These are phyloP conservation scores for Nasonia giraulti DNA, from an alignment of 1,140 invertebrate genomes.

Conservation along the genomic window DNA sequence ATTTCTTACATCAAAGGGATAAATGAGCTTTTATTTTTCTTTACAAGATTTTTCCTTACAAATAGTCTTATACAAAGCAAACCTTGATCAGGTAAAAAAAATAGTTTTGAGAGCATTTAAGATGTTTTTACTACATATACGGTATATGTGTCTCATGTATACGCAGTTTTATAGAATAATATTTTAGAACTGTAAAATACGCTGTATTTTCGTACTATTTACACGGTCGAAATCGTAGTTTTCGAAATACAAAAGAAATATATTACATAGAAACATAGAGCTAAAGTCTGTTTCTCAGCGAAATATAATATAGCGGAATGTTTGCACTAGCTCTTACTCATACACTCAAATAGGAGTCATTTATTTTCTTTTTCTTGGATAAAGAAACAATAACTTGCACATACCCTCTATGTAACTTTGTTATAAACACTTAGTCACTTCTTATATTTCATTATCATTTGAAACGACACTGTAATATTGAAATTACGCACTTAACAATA, in stretches of 20 bases:
- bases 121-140: conserved; percentile 2
- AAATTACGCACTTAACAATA: conserved; percentile 16
- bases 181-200: not conserved
- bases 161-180: conserved; percentile 23
- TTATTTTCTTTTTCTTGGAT: conserved; percentile 26
- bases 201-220: conserved; percentile 17
- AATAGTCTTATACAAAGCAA: not conserved
- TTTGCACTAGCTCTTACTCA: conserved; percentile 25
- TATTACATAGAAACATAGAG: conserved; percentile 36
- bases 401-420: conserved; percentile 61
- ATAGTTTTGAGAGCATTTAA: not conserved
- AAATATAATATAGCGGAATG: conserved; percentile 46
- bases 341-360: conserved; percentile 8
- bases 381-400: conserved; percentile 60
- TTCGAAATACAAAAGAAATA: conserved; percentile 45
- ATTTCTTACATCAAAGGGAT: not conserved
- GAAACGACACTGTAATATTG: conserved; percentile 30
- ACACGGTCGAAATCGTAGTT: conserved; percentile 21
- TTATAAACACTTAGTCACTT: conserved; percentile 44
- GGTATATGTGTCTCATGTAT: not conserved
- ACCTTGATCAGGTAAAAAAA: conserved; percentile 41
- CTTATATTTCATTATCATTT: conserved; percentile 9
- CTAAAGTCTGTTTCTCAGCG: not conserved
- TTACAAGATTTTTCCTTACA: not conserved
- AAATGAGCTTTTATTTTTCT: not conserved